Percentiles rank a stretch among this genome's conserved stretches.
phyloP scores from a whole-genome alignment of 2,113 vertebrate genomes.

The Phalacrocorax brasilianus region DNA sequence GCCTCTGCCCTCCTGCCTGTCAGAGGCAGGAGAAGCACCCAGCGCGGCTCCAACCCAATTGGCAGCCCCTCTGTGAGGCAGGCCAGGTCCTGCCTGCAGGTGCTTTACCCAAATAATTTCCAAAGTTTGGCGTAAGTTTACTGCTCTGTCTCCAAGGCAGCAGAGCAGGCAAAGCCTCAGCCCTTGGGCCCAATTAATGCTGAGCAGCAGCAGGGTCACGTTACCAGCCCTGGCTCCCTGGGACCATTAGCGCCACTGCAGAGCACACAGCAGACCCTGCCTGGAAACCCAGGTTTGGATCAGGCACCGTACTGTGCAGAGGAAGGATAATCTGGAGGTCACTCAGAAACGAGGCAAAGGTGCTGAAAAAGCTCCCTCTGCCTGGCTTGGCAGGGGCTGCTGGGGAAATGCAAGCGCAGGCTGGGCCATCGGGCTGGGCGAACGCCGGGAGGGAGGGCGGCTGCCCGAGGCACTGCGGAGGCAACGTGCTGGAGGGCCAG shows the following conservation, averaged over 20 bases:
- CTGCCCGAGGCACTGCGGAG: not conserved
- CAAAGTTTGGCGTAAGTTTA: not conserved
- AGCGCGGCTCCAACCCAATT: rapidly evolving
- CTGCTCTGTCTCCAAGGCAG: not conserved
- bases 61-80: not conserved
- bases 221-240: too few relatives aligned
- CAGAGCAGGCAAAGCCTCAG: not conserved
- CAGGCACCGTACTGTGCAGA: rapidly evolving
- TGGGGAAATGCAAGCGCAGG: not conserved
- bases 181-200: rapidly evolving
- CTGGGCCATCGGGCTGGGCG: not conserved
- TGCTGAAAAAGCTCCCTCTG: not conserved
- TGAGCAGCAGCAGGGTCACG: rapidly evolving
- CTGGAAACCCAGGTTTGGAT: not conserved
- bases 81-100: not conserved
- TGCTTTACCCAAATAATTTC: not conserved
- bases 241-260: not conserved
- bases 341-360: not conserved
- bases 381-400: not conserved
- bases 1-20: not conserved
- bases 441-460: not conserved
- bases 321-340: not conserved
- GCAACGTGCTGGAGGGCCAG: not conserved
- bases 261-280: not conserved
- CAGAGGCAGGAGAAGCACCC: not conserved